These are phyloP conservation scores for Malurus splendens DNA, from an alignment of 2,797 vertebrate genomes.

Conservation along the genomic window DNA sequence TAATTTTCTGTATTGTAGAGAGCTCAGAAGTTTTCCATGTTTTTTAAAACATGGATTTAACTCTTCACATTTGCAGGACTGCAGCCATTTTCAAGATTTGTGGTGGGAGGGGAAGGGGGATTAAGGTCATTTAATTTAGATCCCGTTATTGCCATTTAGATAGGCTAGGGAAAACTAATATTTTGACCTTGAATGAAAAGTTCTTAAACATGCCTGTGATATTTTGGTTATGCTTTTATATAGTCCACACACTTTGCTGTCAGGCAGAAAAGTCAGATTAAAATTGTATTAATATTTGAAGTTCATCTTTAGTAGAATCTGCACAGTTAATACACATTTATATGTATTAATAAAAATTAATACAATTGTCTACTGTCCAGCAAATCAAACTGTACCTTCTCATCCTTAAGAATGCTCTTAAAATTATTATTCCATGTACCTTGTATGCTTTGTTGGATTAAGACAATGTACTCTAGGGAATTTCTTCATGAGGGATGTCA, in stretches of 20 bases:
- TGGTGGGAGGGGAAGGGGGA: not conserved
- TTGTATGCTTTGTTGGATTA: not conserved
- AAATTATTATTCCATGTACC: not conserved
- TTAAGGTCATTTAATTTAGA: not conserved
- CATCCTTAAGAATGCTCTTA: not conserved
- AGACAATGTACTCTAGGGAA: slow-evolving; percentile 14
- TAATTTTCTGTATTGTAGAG: not conserved
- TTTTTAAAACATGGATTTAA: not conserved
- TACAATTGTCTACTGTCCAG: not conserved
- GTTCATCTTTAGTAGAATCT: not conserved
- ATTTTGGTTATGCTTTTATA: not conserved
- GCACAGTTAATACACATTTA: too few relatives aligned
- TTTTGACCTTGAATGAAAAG: not conserved
- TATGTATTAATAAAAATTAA: too few relatives aligned
- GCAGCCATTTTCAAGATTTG: not conserved
- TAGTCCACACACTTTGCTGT: not conserved
- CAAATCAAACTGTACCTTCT: not conserved
- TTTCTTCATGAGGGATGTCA: slow-evolving; percentile 21
- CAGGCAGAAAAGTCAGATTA: not conserved
- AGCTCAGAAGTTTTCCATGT: not conserved
- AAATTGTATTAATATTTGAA: not conserved
- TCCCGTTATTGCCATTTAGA: not conserved
- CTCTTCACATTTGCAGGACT: not conserved
- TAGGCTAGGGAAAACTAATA: not conserved
- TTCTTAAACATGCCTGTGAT: not conserved